Evolutionary conservation across 2,113 vertebrate genomes (phyloP).

Genomic region (Hemibagrus wyckioides): DNA sequence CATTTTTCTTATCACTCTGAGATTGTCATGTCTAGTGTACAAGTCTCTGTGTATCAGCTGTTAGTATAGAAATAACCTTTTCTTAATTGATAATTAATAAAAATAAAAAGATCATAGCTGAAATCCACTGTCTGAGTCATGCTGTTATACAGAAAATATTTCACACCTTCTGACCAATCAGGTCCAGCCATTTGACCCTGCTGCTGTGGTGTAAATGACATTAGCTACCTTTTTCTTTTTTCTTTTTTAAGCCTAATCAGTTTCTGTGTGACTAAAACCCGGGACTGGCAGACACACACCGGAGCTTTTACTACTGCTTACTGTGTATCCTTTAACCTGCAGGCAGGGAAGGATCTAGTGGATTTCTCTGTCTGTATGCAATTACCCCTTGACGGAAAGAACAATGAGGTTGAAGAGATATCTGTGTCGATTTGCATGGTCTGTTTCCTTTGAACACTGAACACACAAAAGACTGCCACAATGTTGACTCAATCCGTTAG

Average conservation of each 20-base stretch:
- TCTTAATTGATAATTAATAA: no score
- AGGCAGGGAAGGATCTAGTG: neutral
- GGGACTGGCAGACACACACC: no score
- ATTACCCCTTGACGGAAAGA: neutral
- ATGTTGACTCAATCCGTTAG: conserved; percentile 10
- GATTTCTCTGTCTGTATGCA: neutral
- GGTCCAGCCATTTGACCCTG: neutral
- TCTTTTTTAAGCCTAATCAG: neutral
- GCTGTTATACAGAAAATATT: neutral
- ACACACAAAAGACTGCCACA: neutral
- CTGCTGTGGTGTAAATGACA: neutral
- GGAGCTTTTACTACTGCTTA: no score
- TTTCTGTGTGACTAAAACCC: no score
- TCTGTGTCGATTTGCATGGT: neutral
- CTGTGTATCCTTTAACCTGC: neutral
- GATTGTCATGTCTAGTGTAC: no score
- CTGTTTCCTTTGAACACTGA: conserved; percentile 4
- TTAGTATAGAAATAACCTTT: no score
- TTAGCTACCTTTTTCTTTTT: neutral
- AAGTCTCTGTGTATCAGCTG: no score
- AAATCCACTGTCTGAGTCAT: no score
- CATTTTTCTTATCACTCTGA: neutral
- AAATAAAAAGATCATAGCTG: no score
- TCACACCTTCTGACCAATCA: neutral
- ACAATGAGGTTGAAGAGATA: conserved; percentile 18